phyloP scores from a whole-genome alignment of 2,888 invertebrate genomes.

The Lochmaea crataegi region DNA sequence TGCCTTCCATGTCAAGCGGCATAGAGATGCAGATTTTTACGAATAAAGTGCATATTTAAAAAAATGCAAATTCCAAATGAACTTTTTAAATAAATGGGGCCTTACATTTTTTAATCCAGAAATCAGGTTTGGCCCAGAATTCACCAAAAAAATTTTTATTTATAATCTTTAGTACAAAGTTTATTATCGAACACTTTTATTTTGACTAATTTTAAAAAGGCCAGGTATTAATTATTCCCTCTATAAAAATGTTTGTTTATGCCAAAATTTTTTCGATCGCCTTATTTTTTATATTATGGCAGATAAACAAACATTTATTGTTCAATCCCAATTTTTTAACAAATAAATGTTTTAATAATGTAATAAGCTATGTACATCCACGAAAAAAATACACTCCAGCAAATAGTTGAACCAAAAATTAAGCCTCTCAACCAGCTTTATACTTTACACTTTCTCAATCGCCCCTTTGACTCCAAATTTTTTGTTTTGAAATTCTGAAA shows the following conservation, averaged over 20 bases:
- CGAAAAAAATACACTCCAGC: neutral
- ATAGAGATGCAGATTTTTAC: constrained; percentile 1
- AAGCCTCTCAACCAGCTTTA: too few species aligned
- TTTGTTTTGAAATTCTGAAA: too few species aligned
- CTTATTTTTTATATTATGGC: too few species aligned
- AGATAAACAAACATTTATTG: neutral
- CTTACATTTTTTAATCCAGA: constrained; percentile 29
- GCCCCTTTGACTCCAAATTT: too few species aligned
- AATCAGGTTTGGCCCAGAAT: constrained; percentile 35
- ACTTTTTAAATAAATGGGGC: constrained; percentile 19
- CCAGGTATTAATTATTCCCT: too few species aligned
- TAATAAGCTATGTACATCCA: neutral
- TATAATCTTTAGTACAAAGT: constrained; percentile 23
- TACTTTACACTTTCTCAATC: too few species aligned
- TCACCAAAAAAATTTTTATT: constrained; percentile 10
- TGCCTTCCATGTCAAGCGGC: too few species aligned
- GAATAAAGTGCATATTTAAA: neutral
- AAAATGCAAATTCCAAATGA: constrained; percentile 12
- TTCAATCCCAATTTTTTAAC: neutral
- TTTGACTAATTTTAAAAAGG: neutral
- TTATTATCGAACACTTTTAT: neutral
- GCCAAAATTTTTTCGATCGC: too few species aligned
- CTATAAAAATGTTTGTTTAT: too few species aligned
- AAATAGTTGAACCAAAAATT: neutral
- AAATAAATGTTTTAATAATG: neutral